Percentiles rank a stretch among this genome's conserved stretches.
Conservation (phyloP, 2,113 vertebrate species). For the Phoenicopterus ruber region DNA sequence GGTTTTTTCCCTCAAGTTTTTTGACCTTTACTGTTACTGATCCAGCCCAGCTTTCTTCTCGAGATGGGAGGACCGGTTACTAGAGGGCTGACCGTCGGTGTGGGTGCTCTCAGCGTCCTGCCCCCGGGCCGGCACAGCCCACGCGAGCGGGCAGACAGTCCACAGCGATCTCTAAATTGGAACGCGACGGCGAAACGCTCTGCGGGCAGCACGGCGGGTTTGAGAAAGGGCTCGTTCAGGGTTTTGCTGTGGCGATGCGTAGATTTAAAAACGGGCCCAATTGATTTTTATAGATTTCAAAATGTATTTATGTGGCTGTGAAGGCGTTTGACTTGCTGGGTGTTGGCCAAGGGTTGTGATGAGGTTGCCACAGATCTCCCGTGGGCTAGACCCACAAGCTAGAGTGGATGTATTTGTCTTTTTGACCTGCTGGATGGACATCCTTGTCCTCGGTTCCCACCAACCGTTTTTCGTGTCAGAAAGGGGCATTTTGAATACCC, state of each 20-base stretch:
- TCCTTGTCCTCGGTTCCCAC: background rate
- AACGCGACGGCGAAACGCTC: background rate
- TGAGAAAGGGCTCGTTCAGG: background rate
- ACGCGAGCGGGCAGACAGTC: background rate
- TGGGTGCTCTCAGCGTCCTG: background rate
- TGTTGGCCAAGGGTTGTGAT: background rate
- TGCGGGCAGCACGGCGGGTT: background rate
- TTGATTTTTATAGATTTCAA: background rate
- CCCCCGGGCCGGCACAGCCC: background rate
- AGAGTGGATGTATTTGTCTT: background rate
- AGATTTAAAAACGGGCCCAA: background rate
- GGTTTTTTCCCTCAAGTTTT: background rate
- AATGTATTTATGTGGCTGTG: background rate
- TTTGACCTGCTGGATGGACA: background rate
- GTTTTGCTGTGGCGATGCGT: background rate
- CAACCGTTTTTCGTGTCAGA: background rate
- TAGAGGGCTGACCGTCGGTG: accelerated
- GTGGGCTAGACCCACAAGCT: background rate
- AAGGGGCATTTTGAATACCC: background rate
- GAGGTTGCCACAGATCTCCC: background rate
- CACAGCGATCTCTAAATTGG: background rate
- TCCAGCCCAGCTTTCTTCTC: background rate
- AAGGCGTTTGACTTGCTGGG: background rate
- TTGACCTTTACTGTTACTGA: background rate
- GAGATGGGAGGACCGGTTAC: too few species aligned